Percentiles rank a stretch among this genome's conserved stretches.
phyloP scores from a whole-genome alignment of 2,888 invertebrate genomes.

The Gastrophysa polygoni region DNA sequence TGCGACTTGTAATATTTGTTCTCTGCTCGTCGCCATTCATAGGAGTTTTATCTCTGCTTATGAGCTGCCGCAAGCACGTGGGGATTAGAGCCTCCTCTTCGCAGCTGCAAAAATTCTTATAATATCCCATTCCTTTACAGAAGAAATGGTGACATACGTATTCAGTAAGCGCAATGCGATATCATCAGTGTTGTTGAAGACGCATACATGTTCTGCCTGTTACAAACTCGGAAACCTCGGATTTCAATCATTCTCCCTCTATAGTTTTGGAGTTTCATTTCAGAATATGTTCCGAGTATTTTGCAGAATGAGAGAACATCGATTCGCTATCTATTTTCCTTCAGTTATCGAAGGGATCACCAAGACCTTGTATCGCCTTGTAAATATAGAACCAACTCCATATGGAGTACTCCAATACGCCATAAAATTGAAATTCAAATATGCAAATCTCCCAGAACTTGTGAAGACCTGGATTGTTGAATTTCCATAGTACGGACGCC shows the following conservation, averaged over 20 bases:
- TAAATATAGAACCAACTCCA: slow-evolving; percentile 1
- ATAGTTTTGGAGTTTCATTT: too few relatives aligned
- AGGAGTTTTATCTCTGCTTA: slow-evolving; percentile 56
- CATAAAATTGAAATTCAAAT: slow-evolving; percentile 55
- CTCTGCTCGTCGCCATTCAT: slow-evolving; percentile 58
- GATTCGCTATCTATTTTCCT: too few relatives aligned
- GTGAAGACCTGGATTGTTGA: slow-evolving; percentile 50
- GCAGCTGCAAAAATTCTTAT: slow-evolving; percentile 38
- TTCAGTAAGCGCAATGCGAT: slow-evolving; percentile 14
- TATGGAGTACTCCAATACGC: slow-evolving; percentile 20
- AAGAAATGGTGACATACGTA: slow-evolving; percentile 14
- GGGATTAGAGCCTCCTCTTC: slow-evolving; percentile 46
- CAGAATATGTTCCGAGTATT: too few relatives aligned
- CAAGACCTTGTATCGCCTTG: too few relatives aligned
- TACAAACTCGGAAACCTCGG: too few relatives aligned
- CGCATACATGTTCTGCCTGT: not conserved
- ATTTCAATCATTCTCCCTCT: too few relatives aligned
- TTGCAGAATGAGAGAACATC: too few relatives aligned
- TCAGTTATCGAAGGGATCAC: too few relatives aligned
- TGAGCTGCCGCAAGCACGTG: slow-evolving; percentile 55
- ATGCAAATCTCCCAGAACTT: slow-evolving; percentile 53
- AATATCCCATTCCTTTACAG: slow-evolving; percentile 20
- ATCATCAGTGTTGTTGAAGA: not conserved
- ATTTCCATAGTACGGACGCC: slow-evolving; percentile 52
- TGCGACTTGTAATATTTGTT: slow-evolving; percentile 60